Conservation (phyloP, 2,113 vertebrate species). For the Ailuropoda melanoleuca region DNA sequence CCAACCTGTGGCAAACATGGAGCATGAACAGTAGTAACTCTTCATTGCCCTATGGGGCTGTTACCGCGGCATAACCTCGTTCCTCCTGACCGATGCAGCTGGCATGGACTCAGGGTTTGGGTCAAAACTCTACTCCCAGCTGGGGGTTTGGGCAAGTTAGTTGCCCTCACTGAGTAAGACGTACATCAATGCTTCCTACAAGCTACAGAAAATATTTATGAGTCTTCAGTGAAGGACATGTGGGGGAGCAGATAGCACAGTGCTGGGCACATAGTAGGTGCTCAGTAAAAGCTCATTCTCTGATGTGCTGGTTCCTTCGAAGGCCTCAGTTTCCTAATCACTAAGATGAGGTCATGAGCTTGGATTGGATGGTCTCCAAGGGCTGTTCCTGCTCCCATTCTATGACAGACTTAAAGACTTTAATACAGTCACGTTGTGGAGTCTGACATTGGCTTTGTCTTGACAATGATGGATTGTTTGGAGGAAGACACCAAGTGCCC, state of each 20-base stretch:
- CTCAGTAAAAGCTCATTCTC: neutral
- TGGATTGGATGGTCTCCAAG: neutral
- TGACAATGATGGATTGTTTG: neutral
- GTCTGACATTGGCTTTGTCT: neutral
- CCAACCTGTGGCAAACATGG: fast-evolving
- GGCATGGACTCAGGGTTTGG: neutral
- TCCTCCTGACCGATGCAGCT: neutral
- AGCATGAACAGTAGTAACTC: fast-evolving
- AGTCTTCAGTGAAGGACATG: neutral
- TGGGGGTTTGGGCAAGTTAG: neutral
- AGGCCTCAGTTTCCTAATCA: neutral
- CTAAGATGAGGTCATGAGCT: neutral
- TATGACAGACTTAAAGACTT: neutral
- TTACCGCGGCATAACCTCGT: fast-evolving
- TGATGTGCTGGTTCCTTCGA: neutral
- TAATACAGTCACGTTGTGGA: neutral
- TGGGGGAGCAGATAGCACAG: neutral
- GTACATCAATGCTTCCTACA: neutral
- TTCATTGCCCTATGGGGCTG: neutral
- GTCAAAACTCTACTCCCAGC: neutral
- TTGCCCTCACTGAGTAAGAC: neutral
- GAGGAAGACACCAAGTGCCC: neutral
- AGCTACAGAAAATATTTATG: neutral
- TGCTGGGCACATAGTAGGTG: neutral
- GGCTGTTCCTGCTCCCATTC: neutral